These are phyloP conservation scores for Phanerotoma sp. DNA, from an alignment of 2,888 invertebrate species.

Conservation along the genomic window DNA sequence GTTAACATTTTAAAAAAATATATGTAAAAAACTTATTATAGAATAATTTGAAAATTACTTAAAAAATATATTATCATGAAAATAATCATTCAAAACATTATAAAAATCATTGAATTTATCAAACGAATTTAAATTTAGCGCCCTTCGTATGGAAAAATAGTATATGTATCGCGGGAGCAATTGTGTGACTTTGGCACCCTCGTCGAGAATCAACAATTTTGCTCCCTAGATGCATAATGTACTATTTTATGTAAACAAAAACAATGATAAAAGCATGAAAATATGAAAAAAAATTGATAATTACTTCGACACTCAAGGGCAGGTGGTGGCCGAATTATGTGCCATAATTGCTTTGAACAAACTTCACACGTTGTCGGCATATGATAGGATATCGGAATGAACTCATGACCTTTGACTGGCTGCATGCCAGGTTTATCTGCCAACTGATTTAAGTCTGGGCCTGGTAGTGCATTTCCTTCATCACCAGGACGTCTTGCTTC, in stretches of 20 bases:
- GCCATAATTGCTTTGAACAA: slow-evolving; percentile 96
- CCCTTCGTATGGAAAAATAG: no score
- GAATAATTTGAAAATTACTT: no score
- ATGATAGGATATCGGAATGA: slow-evolving; percentile 94
- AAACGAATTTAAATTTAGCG: no score
- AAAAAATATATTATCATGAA: no score
- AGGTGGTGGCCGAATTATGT: slow-evolving; percentile 96
- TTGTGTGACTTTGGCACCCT: no score
- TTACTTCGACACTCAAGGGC: slow-evolving; percentile 95
- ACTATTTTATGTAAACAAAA: not conserved
- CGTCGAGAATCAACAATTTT: no score
- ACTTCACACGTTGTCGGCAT: slow-evolving; percentile 98
- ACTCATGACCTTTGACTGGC: slow-evolving; percentile 91
- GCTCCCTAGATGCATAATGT: no score
- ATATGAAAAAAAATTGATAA: slow-evolving; percentile 47
- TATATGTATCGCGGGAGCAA: no score
- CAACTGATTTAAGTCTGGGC: slow-evolving; percentile 61
- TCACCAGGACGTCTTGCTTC: slow-evolving; percentile 80
- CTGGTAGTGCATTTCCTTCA: slow-evolving; percentile 60
- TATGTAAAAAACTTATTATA: no score
- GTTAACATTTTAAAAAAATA: not conserved
- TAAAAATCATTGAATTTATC: not conserved
- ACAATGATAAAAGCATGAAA: not conserved
- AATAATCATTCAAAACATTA: not conserved
- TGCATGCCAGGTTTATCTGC: slow-evolving; percentile 66